A percentile compares a stretch with the other conserved stretches of the same genome.
phyloP scores from a whole-genome alignment of 2,113 vertebrate species.

The Neotoma lepida region DNA sequence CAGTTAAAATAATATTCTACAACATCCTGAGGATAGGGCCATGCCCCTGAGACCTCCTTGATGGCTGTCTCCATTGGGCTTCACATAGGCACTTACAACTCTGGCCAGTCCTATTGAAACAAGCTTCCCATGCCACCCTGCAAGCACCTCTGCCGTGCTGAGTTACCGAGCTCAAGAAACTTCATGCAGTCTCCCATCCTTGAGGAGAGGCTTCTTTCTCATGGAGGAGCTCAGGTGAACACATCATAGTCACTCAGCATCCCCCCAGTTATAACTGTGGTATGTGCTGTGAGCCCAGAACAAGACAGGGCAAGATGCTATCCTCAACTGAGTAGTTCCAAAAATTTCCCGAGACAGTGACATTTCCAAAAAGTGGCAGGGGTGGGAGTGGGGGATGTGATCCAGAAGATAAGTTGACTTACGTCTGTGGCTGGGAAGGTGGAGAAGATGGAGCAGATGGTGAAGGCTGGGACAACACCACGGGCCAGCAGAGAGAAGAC shows the following conservation, averaged over 20 bases:
- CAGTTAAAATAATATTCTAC: no score
- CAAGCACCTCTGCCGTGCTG: not conserved
- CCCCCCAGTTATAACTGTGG: not conserved
- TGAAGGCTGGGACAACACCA: no score
- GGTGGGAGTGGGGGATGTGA: not conserved
- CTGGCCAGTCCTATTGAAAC: not conserved
- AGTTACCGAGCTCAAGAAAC: not conserved
- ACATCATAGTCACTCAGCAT: not conserved
- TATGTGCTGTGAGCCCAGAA: no score
- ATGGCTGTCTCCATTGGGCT: not conserved
- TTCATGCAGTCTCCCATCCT: not conserved
- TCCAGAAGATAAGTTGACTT: not conserved
- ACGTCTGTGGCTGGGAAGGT: not conserved
- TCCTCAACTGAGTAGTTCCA: not conserved
- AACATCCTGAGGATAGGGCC: accelerated
- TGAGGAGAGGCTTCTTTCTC: not conserved
- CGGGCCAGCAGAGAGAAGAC: not conserved
- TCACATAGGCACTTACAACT: not conserved
- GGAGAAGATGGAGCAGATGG: not conserved
- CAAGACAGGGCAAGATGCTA: not conserved
- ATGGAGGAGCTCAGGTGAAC: not conserved
- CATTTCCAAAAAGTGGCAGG: not conserved
- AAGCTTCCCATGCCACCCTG: not conserved
- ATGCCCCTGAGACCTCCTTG: not conserved
- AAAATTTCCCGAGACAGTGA: not conserved